Evolutionary conservation across 2,888 invertebrate genomes (phyloP), one percentile per base, ranked within the genome.

Genomic region (Emmelina monodactyla): DNA sequence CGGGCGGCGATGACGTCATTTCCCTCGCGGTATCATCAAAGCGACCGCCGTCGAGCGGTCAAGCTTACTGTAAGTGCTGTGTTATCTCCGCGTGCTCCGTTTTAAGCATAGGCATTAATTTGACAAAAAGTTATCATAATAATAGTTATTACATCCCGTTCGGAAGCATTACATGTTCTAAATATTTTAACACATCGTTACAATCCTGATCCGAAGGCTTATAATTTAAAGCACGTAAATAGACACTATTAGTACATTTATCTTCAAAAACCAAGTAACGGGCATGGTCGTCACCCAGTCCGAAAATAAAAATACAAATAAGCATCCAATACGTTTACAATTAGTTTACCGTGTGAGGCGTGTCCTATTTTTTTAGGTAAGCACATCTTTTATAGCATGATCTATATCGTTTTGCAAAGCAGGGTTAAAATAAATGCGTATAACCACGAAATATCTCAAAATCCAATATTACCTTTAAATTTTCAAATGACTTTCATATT

Each of bases 51-150:
- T 55, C 45, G 52, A 58, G 71, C 75, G 71, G 64, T 66, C 62
- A 79, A 79, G 79, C 79, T 73, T 73, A 79, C 79, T 79, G 78
- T 79, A 78, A 79, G 79, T 79, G 79, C 75, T 70, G 63, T 62
- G 79, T 79, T 79, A 79, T 76, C 75, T 78, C 75, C 76, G 78
- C 79, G 79, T 68, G 78, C 73, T 78, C 79, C 76, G 62, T 50
- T 63, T 65, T 54, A 79, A 79, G 78, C 78, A 67, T 51, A 79
- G 75, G 75, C 78, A 76, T 76, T 78, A 72, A 66, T 70, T 55
- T 71, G 65, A 76, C 70, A 71, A 57, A 58, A 42, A 67, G 62
- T 75, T 72, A 70, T 64, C 9, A 29, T 29, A 13, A 13, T 13
- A 29, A 29, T n/a, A 54, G 47, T 41, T 60, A 65, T 73, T 73